phyloP scores from a whole-genome alignment of 2,113 vertebrate species.

The Menidia beryllina region DNA sequence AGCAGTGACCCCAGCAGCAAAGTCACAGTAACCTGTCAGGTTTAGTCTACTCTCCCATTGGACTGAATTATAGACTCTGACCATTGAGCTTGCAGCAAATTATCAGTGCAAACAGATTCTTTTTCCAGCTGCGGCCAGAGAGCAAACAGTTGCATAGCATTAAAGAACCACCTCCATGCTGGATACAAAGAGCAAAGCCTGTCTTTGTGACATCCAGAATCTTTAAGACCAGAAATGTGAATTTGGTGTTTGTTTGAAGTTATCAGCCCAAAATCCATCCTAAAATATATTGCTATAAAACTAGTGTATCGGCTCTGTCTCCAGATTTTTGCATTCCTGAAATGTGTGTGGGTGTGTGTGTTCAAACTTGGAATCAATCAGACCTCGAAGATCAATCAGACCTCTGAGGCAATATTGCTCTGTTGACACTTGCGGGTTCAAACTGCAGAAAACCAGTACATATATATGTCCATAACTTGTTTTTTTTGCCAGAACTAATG shows the following conservation, averaged over 20 bases:
- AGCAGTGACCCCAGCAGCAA: constrained; percentile 27
- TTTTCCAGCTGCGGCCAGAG: constrained; percentile 42
- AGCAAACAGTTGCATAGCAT: constrained; percentile 48
- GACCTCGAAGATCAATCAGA: too few species aligned
- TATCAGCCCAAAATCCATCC: background rate
- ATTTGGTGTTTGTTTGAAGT: background rate
- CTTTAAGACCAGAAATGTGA: background rate
- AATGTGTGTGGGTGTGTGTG: background rate
- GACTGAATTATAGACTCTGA: constrained; percentile 19
- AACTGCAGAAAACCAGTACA: too few species aligned
- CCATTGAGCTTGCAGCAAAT: constrained; percentile 60
- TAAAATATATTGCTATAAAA: too few species aligned
- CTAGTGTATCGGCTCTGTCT: constrained; percentile 1
- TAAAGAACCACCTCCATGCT: constrained; percentile 1
- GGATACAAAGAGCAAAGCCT: constrained; percentile 29
- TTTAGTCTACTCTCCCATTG: constrained; percentile 26
- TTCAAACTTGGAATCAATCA: too few species aligned
- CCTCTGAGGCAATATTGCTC: too few species aligned
- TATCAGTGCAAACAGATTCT: constrained; percentile 53
- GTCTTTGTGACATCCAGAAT: constrained; percentile 7
- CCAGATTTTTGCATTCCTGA: constrained; percentile 9
- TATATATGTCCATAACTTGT: too few species aligned
- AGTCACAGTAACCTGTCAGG: constrained; percentile 42
- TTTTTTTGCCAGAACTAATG: too few species aligned
- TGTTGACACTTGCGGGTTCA: too few species aligned